These are phyloP conservation scores for Agriopis leucophaearia DNA, from an alignment of 2,888 invertebrate species.

Conservation along the genomic window DNA sequence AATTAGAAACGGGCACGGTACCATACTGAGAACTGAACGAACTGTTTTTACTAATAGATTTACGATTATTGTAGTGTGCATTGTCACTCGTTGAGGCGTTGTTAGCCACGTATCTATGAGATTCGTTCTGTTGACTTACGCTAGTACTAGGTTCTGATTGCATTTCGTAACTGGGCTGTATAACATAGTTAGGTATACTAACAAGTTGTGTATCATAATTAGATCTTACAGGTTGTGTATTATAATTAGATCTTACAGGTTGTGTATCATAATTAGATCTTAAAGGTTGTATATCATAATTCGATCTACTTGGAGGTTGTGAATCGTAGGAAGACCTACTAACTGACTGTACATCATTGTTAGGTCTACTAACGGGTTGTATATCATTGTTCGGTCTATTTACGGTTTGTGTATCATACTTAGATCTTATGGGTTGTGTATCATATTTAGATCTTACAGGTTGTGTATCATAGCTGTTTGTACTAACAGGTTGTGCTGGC, in stretches of 20 bases:
- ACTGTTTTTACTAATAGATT: conserved; percentile 57
- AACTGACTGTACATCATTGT: conserved; percentile 33
- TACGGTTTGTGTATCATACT: conserved; percentile 23
- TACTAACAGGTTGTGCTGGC: conserved; percentile 54
- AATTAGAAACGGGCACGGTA: conserved; percentile 49
- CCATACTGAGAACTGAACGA: conserved; percentile 57
- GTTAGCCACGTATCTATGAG: conserved; percentile 65
- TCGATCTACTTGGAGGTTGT: conserved; percentile 16
- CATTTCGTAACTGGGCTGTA: conserved; percentile 48
- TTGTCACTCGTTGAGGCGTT: conserved; percentile 51
- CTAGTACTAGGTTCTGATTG: conserved; percentile 48
- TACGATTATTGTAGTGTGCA: conserved; percentile 63
- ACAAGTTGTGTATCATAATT: conserved; percentile 55
- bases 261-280: conserved; percentile 14
- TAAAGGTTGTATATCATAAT: not conserved
- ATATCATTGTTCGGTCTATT: conserved; percentile 49
- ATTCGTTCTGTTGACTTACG: conserved; percentile 57
- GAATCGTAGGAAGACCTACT: conserved; percentile 49
- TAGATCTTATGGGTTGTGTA: not conserved
- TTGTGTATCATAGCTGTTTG: conserved; percentile 27
- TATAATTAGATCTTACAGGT: conserved; percentile 27
- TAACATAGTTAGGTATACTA: conserved; percentile 22
- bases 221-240: conserved; percentile 31
- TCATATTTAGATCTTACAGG: conserved; percentile 5
- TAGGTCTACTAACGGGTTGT: conserved; percentile 25